phyloP scores from a whole-genome alignment of 2,888 invertebrate genomes.

The Argyresthia albistria region DNA sequence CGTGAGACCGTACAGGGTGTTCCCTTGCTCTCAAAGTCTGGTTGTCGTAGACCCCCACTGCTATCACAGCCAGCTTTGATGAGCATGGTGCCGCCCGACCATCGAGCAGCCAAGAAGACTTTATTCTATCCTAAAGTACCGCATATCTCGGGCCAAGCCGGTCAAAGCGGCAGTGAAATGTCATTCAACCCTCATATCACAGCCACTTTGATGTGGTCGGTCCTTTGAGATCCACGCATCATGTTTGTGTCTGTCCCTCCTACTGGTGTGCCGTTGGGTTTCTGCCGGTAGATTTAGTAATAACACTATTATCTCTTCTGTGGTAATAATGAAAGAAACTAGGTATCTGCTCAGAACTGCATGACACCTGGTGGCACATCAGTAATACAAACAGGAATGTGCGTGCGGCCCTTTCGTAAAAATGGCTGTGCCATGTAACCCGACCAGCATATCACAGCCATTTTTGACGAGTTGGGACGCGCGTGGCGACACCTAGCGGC shows the following conservation, averaged over 20 bases:
- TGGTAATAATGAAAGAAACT: no score
- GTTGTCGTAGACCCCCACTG: conserved; percentile 81
- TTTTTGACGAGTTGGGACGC: conserved; percentile 92
- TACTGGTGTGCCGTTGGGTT: not conserved
- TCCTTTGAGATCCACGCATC: conserved; percentile 45
- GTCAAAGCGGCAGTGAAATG: conserved; percentile 94
- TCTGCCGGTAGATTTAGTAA: not conserved
- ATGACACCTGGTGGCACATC: not conserved
- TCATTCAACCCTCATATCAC: conserved; percentile 85
- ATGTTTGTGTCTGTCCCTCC: conserved; percentile 6
- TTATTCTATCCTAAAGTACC: not conserved
- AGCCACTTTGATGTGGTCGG: conserved; percentile 97
- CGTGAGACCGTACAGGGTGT: conserved; percentile 23
- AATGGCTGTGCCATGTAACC: conserved; percentile 83
- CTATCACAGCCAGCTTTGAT: conserved; percentile 98
- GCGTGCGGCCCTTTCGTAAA: conserved; percentile 77
- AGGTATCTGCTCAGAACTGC: no score
- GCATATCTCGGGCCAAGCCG: conserved; percentile 74
- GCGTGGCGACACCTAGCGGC: conserved; percentile 37
- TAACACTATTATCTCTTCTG: no score
- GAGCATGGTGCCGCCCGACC: conserved; percentile 79
- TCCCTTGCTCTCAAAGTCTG: conserved; percentile 84
- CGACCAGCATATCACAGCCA: conserved; percentile 89
- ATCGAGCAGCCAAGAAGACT: conserved; percentile 5
- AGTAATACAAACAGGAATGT: not conserved